Conservation (phyloP, 2,888 invertebrate genomes). For the Mayetiola destructor region DNA sequence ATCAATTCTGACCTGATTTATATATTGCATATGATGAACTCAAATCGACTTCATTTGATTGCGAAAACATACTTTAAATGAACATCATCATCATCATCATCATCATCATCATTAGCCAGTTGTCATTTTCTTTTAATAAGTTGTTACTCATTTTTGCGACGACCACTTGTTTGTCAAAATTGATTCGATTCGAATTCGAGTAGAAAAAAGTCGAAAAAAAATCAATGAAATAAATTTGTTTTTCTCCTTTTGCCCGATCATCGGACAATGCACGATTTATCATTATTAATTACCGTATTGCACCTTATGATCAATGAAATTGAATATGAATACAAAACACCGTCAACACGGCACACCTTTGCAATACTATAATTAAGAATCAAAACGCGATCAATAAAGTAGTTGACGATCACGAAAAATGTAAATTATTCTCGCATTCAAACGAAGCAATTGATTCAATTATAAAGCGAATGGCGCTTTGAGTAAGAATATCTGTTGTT, state of each 20-base stretch:
- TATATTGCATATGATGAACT: too few relatives aligned
- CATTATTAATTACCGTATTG: constrained; percentile 6
- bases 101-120: too few relatives aligned
- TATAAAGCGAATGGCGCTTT: background rate
- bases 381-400: background rate
- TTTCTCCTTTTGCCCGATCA: background rate
- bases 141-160: background rate
- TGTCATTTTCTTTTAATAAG: background rate
- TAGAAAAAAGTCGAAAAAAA: background rate
- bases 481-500: too few relatives aligned
- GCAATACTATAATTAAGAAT: too few relatives aligned
- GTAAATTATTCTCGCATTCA: constrained; percentile 5
- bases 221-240: too few relatives aligned
- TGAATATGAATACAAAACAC: background rate
- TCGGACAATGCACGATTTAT: background rate
- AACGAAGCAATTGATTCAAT: background rate
- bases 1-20: too few relatives aligned
- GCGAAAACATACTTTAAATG: too few relatives aligned
- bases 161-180: background rate
- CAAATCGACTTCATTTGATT: too few relatives aligned
- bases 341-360: too few relatives aligned
- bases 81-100: too few relatives aligned
- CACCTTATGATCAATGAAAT: constrained; percentile 3
- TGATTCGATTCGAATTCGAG: background rate
- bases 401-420: constrained; percentile 8